Evolutionary conservation across 1,140 invertebrate species (phyloP).

Genomic region (Calliopsis andreniformis): DNA sequence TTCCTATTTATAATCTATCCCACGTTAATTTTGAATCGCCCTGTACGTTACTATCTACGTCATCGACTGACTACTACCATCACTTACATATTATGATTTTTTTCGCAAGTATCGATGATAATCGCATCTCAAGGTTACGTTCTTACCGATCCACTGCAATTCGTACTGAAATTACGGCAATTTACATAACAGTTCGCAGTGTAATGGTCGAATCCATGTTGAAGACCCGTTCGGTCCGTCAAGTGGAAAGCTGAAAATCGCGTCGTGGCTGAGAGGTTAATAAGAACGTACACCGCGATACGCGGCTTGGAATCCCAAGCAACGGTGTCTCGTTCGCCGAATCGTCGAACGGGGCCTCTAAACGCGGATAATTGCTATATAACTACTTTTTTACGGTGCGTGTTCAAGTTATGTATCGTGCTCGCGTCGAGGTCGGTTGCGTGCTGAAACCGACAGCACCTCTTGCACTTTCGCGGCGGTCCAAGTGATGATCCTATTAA

Average conservation of each 20-base stretch:
- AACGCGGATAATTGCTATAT: neutral
- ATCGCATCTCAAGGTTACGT: too few relatives aligned
- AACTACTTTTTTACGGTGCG: neutral
- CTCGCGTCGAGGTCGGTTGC: neutral
- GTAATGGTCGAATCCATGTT: neutral
- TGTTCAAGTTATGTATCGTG: neutral
- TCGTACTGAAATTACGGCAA: too few relatives aligned
- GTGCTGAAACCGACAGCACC: neutral
- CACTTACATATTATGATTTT: too few relatives aligned
- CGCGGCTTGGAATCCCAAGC: neutral
- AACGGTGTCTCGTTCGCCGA: neutral
- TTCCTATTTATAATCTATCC: too few relatives aligned
- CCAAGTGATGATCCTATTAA: neutral
- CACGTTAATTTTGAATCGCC: too few relatives aligned
- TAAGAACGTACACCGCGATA: neutral
- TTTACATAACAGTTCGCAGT: too few relatives aligned
- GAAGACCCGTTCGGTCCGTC: neutral
- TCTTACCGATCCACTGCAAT: too few relatives aligned
- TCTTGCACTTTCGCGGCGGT: conserved; percentile 3
- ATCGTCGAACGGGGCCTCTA: too few relatives aligned
- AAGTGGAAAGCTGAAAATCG: neutral
- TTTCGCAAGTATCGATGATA: too few relatives aligned
- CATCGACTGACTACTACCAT: too few relatives aligned
- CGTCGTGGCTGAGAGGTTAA: neutral
- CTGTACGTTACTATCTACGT: too few relatives aligned